Base-by-base conservation (phyloP, 2,113 vertebrate species). In the western clawed frog (Xenopus tropicalis) region DNA sequence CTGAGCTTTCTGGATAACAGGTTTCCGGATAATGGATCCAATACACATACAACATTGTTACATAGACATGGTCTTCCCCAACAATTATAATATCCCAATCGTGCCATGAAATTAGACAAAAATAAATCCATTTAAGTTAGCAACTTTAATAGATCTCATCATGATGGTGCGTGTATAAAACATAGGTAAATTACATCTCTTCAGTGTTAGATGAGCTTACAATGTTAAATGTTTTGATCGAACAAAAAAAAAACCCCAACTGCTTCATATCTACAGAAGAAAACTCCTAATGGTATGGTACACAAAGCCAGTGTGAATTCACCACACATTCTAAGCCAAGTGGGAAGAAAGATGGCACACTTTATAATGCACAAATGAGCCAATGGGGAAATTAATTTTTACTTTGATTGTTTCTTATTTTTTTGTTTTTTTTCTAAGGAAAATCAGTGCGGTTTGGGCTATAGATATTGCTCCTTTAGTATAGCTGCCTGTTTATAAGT, bases 131-230 rank as follows among this genome's bases (percentile, higher is more conserved):
- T 37, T 37, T 37, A 37, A 2, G 29, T 37, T 37, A 37, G 29
- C 29, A 16, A 43, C 52, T 74, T 67, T 74, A 74, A 51, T 74
- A 29, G 54, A 51, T 67, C 11, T 67, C 21, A 61, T 25, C 19
- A 21, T n/a, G 62, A 72, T 21, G 56, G 19, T 22, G 51, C 63
- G 66, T 19, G 37, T 73, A 66, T 46, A 66, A 58, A 73, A 73
- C 62, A 51, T 21, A 44, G 24, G 24, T 56, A 57, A 23, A 46
- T 25, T 48, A 4, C 43, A 59, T 21, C 61, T 25, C 37, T n/a
- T 25, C 56, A 14, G 23, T 22, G 42, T 22, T 74, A 46, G 22
- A 59, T 8, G 11, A 21, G 11, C 1, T 17, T 25, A 16, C 24
- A 20, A 25, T 10, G 22, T 16, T 7, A 23, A 43, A 52, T 12